Conservation (phyloP, 2,113 vertebrate species). For the Sardina pilchardus region DNA sequence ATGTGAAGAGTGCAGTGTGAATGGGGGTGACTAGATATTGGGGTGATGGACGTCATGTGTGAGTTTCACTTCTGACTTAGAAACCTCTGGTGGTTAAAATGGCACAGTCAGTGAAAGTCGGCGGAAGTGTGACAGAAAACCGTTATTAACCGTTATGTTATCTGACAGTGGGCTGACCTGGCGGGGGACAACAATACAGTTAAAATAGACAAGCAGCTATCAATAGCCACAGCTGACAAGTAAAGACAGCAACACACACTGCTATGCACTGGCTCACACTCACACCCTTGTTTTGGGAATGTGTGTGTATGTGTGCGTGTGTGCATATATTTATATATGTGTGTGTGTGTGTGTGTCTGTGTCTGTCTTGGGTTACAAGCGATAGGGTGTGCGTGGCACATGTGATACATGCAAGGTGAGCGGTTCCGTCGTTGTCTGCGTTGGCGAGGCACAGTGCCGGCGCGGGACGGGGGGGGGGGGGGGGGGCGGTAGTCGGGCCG, state of each 20-base stretch:
- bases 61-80: neutral
- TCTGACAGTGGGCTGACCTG: neutral
- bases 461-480: neutral
- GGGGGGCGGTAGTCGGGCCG: too few species aligned
- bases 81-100: neutral
- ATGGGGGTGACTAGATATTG: neutral
- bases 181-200: constrained; percentile 40
- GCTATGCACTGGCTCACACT: constrained; percentile 8
- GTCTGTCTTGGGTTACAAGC: constrained; percentile 44
- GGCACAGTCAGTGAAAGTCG: neutral
- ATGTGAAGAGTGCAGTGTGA: neutral
- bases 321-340: constrained; percentile 40
- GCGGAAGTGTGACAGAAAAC: neutral
- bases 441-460: too few species aligned
- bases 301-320: constrained; percentile 27
- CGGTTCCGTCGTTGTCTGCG: neutral
- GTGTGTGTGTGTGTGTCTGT: constrained; percentile 19
- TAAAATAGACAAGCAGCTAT: constrained; percentile 34
- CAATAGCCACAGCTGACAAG: constrained; percentile 5
- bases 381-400: constrained; percentile 19
- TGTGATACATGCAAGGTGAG: constrained; percentile 3
- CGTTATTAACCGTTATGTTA: neutral
- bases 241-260: constrained; percentile 39
- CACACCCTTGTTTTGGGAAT: constrained; percentile 37
- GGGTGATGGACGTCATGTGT: neutral